These are phyloP conservation scores for Pelodytes ibericus DNA, from an alignment of 2,797 vertebrate species.

Conservation along the genomic window DNA sequence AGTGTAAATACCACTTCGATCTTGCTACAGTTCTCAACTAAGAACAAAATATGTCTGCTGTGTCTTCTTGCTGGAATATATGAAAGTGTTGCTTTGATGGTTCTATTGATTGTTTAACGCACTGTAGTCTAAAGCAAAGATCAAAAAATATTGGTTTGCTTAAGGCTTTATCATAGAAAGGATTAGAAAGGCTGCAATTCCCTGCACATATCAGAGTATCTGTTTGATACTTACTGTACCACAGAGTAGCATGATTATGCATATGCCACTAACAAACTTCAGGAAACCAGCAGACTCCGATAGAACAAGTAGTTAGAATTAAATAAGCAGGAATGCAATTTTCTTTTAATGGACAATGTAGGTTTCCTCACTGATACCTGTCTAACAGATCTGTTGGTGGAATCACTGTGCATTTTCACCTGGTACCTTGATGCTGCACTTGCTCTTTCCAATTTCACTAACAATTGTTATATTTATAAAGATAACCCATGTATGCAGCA, in stretches of 20 bases:
- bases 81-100: constrained; percentile 36
- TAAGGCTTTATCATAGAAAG: constrained; percentile 23
- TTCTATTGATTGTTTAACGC: constrained; percentile 43
- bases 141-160: constrained; percentile 31
- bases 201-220: background rate
- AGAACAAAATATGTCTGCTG: background rate
- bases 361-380: too few species aligned
- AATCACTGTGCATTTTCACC: too few species aligned
- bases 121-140: constrained; percentile 29
- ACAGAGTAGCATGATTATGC: background rate
- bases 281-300: too few species aligned
- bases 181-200: constrained; percentile 25
- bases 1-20: constrained; percentile 10
- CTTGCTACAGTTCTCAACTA: constrained; percentile 9
- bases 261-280: too few species aligned
- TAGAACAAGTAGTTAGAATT: too few species aligned
- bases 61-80: background rate
- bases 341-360: too few species aligned
- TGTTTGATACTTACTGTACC: constrained; percentile 1
- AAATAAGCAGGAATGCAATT: too few species aligned
- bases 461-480: too few species aligned
- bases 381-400: too few species aligned
- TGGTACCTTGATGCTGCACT: too few species aligned
- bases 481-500: too few species aligned
- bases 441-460: too few species aligned